Evolutionary conservation across 2,797 vertebrate genomes (phyloP), one percentile per base, ranked within the genome.

Genomic region (Sebastes melanostomus): DNA sequence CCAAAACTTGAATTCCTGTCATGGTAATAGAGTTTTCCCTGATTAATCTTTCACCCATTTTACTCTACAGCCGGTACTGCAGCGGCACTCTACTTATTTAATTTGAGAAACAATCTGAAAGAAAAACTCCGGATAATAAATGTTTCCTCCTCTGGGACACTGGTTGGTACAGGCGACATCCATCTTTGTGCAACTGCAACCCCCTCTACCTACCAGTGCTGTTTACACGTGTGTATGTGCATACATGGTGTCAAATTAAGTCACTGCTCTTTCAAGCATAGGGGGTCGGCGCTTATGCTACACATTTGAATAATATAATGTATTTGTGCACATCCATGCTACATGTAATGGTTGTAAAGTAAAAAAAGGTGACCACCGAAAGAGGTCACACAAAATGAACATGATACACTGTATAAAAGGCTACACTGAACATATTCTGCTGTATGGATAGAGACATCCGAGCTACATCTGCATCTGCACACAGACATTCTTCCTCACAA

Each of bases 21-120:
- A 61, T 72, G 77, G 87, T 94, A 94, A 95, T 94, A 93, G 82
- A 89, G 91, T 95, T 94, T 92, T 92, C 75, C 70, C 69, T 94
- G 92, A 96, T 95, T 94, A 94, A 96, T 96, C 84, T 94, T 90
- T 92, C 82, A 84, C 87, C 85, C 77, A 85, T 95, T 46, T 94
- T 91, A 90, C 86, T 90, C 65, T 65, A 68, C 84, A 89, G 88
- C 81, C 77, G 73, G 82, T 62, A 71, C 75, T 77, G 79, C 88
- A 68, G 81, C 80, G 58, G 86, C 89, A 83, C 86, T 82, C 88
- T 84, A 91, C 92, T 95, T 94, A 94, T 95, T 95, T 95, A 89
- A 96, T 94, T 92, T 95, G 90, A 94, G 89, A 86, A 94, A 94
- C 72, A 85, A 94, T 92, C 75, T 75, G 69, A 93, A 91, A 89